Percentiles rank a stretch among this genome's conserved stretches.
These are phyloP conservation scores for Platynereis dumerilii DNA, from an alignment of 2,888 invertebrate species.

Conservation along the genomic window DNA sequence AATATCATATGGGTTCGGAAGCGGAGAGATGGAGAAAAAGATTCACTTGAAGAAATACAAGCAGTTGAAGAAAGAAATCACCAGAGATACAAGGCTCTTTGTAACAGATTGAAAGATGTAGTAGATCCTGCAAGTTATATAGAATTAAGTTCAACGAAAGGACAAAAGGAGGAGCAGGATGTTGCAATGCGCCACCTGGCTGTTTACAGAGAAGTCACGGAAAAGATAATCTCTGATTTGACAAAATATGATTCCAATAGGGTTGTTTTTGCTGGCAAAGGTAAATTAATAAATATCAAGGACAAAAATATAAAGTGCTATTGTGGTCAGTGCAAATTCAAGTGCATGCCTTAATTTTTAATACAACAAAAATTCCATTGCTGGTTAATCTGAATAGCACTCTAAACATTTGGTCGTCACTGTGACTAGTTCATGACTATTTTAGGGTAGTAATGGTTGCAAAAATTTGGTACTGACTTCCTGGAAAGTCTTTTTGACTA, in stretches of 20 bases:
- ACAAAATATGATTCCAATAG: not conserved
- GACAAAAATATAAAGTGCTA: too few species aligned
- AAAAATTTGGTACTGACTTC: too few species aligned
- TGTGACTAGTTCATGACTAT: too few species aligned
- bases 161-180: not conserved
- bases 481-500: too few species aligned
- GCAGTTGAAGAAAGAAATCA: constrained; percentile 18
- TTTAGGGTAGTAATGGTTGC: too few species aligned
- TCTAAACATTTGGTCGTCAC: too few species aligned
- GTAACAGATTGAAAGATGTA: constrained; percentile 13
- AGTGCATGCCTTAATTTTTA: not conserved
- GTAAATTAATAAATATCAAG: constrained; percentile 10
- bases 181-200: too few species aligned
- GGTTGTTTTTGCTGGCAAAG: constrained; percentile 13
- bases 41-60: not conserved
- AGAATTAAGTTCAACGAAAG: not conserved
- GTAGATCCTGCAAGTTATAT: constrained; percentile 13
- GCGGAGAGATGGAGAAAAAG: not conserved
- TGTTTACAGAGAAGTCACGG: constrained; percentile 1
- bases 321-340: not conserved
- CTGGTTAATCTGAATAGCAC: not conserved
- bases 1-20: constrained; percentile 18
- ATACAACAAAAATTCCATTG: not conserved
- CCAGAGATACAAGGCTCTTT: constrained; percentile 13
- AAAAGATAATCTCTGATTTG: constrained; percentile 11